Evolutionary conservation across 2,888 invertebrate species (phyloP).

Genomic region (Trisateles emortualis): DNA sequence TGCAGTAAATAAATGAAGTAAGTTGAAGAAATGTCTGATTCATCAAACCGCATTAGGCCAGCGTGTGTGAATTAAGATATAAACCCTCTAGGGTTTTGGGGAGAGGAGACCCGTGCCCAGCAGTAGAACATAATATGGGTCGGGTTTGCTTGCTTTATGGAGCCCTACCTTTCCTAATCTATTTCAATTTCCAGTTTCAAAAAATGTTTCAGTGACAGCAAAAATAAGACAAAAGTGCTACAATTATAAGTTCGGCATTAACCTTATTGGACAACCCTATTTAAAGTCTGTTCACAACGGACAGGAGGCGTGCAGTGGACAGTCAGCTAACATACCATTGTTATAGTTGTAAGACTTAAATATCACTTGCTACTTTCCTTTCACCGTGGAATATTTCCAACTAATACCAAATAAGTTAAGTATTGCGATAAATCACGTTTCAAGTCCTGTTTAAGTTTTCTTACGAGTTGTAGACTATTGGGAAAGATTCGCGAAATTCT

Average conservation of each 20-base stretch:
- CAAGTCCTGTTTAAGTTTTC: not conserved
- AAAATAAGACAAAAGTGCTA: no score
- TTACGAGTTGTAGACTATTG: not conserved
- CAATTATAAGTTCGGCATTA: not conserved
- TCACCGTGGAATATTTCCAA: slow-evolving; percentile 40
- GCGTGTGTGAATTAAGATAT: no score
- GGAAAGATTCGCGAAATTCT: not conserved
- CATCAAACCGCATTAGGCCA: no score
- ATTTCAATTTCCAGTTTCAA: no score
- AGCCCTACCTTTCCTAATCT: no score
- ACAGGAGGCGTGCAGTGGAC: slow-evolving; percentile 28
- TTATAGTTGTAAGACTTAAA: slow-evolving; percentile 38
- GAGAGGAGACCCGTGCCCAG: no score
- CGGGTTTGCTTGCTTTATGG: no score
- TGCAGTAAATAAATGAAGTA: no score
- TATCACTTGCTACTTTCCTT: slow-evolving; percentile 41
- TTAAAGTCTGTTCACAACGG: slow-evolving; percentile 10
- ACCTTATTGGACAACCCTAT: slow-evolving; percentile 35
- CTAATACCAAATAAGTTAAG: slow-evolving; percentile 39
- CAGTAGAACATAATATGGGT: no score
- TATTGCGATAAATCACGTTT: slow-evolving; percentile 30
- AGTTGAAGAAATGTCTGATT: no score
- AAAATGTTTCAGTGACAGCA: no score
- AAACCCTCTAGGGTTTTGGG: no score
- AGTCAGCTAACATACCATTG: slow-evolving; percentile 41